These are phyloP conservation scores for Megaleporinus macrocephalus DNA, from an alignment of 2,113 vertebrate species.

Conservation along the genomic window DNA sequence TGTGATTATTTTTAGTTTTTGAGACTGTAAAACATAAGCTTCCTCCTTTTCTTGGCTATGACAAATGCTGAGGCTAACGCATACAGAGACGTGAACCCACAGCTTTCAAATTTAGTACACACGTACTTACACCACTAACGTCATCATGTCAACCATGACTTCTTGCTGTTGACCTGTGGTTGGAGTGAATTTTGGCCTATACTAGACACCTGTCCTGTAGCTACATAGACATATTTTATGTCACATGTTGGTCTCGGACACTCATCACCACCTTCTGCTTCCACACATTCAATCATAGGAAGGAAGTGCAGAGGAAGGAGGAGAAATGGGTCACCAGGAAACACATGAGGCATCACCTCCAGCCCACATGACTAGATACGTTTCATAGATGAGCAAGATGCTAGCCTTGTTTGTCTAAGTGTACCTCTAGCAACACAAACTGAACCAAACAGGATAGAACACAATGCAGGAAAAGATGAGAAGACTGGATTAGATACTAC, in stretches of 20 bases:
- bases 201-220: background rate
- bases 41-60: no score
- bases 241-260: slow-evolving; percentile 7
- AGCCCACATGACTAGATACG: slow-evolving; percentile 14
- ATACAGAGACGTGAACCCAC: no score
- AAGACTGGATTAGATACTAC: no score
- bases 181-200: no score
- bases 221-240: background rate
- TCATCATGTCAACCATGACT: no score
- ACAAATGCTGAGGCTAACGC: no score
- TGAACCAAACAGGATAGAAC: background rate
- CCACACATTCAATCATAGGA: slow-evolving; percentile 64
- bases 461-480: background rate
- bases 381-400: slow-evolving; percentile 11
- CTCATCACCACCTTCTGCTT: background rate
- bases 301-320: slow-evolving; percentile 61
- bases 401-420: background rate
- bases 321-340: slow-evolving; percentile 63
- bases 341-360: slow-evolving; percentile 44
- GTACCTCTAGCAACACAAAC: slow-evolving; percentile 14
- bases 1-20: no score
- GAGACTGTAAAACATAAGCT: no score
- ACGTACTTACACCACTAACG: no score
- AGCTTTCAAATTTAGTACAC: no score
- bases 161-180: no score